Percentiles rank a stretch among this genome's conserved stretches.
Conservation (phyloP, 2,888 invertebrate species). For the Dendrolimus houi region DNA sequence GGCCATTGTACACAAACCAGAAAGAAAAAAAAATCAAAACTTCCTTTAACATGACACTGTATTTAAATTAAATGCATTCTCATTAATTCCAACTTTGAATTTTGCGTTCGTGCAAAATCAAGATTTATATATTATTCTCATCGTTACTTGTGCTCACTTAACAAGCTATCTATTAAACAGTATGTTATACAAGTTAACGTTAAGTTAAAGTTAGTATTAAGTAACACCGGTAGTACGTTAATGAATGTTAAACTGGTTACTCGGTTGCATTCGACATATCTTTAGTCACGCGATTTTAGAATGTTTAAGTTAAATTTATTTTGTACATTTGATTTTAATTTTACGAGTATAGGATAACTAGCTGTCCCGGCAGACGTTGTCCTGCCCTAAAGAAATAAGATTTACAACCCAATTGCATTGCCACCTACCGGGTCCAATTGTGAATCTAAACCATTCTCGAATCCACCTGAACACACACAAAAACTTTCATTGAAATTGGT, state of each 20-base stretch:
- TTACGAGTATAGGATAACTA: background rate
- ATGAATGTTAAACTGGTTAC: slow-evolving; percentile 14
- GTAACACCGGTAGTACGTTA: slow-evolving; percentile 7
- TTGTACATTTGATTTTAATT: background rate
- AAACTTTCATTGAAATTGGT: too few species aligned
- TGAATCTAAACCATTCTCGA: too few species aligned
- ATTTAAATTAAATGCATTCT: too few species aligned
- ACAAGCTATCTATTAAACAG: slow-evolving; percentile 13
- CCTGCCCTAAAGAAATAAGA: too few species aligned
- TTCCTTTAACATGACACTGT: too few species aligned
- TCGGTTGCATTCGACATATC: slow-evolving; percentile 13
- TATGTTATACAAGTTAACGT: slow-evolving; percentile 10
- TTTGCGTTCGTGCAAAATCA: background rate
- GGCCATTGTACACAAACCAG: too few species aligned
- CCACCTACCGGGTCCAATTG: too few species aligned
- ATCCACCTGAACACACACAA: too few species aligned
- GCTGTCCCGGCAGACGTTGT: too few species aligned
- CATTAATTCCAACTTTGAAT: background rate
- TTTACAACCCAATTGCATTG: too few species aligned
- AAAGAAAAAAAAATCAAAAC: too few species aligned
- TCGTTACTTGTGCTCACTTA: background rate
- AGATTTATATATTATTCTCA: background rate
- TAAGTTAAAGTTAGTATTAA: background rate
- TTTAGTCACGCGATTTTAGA: slow-evolving; percentile 18
- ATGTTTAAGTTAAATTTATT: slow-evolving; percentile 3